Evolutionary conservation across 2,888 invertebrate species (phyloP).

Genomic region (Stenurella melanura): DNA sequence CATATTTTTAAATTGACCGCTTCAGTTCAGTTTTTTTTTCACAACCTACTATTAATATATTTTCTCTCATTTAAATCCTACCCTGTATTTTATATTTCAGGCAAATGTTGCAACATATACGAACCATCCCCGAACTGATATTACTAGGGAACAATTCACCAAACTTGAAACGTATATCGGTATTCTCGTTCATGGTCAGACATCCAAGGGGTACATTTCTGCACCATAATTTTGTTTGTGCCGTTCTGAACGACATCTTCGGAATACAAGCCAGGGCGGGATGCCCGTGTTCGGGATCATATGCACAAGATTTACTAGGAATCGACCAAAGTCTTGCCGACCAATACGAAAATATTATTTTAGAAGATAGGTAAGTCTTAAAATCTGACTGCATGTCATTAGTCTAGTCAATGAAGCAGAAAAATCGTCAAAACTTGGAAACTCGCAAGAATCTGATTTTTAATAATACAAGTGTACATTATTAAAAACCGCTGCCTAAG

Average conservation of each 20-base stretch:
- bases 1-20: no score
- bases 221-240: conserved; percentile 92
- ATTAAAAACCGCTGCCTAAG: no score
- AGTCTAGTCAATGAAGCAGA: no score
- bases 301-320: conserved; percentile 89
- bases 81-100: conserved; percentile 73
- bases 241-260: conserved; percentile 92
- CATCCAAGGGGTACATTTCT: conserved; percentile 88
- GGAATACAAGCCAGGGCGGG: conserved; percentile 91
- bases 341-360: conserved; percentile 83
- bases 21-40: no score
- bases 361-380: conserved; percentile 76
- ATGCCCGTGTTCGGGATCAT: conserved; percentile 87
- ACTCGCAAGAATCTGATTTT: no score
- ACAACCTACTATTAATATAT: no score
- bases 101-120: conserved; percentile 86
- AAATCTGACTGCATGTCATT: background rate
- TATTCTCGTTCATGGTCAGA: conserved; percentile 90
- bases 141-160: conserved; percentile 83
- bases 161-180: conserved; percentile 82
- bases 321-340: conserved; percentile 85
- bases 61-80: no score
- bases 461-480: no score
- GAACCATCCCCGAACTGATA: conserved; percentile 86
- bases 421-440: no score